phyloP scores from a whole-genome alignment of 1,140 invertebrate species.

The Euura saliciscinereae region DNA sequence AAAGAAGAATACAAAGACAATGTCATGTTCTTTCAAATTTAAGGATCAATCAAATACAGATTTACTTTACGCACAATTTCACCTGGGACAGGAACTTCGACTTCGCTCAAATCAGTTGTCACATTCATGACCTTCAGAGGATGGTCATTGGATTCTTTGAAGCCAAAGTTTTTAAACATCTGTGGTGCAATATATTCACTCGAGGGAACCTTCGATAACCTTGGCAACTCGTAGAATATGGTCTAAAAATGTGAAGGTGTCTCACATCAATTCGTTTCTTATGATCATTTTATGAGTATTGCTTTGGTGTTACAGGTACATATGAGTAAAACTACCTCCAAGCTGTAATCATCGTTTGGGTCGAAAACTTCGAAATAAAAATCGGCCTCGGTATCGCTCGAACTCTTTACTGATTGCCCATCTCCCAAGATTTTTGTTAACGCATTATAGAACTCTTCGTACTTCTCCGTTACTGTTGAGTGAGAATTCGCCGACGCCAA shows the following conservation, averaged over 20 bases:
- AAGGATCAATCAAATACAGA: constrained; percentile 9
- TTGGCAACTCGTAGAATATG: constrained; percentile 65
- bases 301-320: constrained; percentile 35
- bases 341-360: constrained; percentile 60
- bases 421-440: constrained; percentile 42
- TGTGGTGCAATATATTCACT: constrained; percentile 65
- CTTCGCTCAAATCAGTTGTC: not conserved
- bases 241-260: constrained; percentile 57
- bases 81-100: constrained; percentile 58
- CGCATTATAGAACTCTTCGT: constrained; percentile 46
- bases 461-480: constrained; percentile 54
- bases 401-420: constrained; percentile 61
- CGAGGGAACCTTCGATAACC: constrained; percentile 58
- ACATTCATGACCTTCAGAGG: constrained; percentile 19
- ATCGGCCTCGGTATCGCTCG: constrained; percentile 62
- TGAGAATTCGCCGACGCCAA: constrained; percentile 46
- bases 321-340: constrained; percentile 55
- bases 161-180: constrained; percentile 44
- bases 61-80: constrained; percentile 44
- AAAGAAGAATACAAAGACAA: not conserved
- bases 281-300: constrained; percentile 58
- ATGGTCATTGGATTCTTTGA: constrained; percentile 27
- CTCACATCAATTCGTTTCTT: constrained; percentile 56
- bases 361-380: constrained; percentile 68
- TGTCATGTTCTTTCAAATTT: too few species aligned